Base-by-base conservation (phyloP, 2,888 invertebrate genomes). In the Leptopilina drosophilae region DNA sequence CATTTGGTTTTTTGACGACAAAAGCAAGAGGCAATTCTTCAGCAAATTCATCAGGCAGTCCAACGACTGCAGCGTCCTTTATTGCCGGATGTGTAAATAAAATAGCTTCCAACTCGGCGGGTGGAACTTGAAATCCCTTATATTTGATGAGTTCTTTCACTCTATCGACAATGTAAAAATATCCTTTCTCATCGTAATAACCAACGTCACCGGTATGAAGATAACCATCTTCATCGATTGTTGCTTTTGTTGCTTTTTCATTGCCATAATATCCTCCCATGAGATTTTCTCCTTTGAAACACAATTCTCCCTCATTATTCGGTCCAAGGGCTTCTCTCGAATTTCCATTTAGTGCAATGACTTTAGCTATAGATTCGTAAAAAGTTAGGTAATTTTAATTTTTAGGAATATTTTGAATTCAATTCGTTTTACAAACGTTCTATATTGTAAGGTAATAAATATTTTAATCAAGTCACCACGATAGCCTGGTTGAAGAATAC, bases 61-160 rank as follows among this genome's bases (percentile, higher is more conserved):
- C 98, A 87, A 97, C 94, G 59, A 98, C 98, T 59, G 96, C 97
- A 26, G 94, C 95, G 88, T 98, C 97, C 78, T 94, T 93, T 76
- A 98, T 94, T 78, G 94, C 94, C 0, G 94, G 93, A 92, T 96
- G 94, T 56, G 94, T 94, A 77, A 97, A 92, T 64, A 98, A 91
- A 75, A 98, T 87, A 20, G 95, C 95, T 91, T 98, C 98, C 62
- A 98, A 91, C 92, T 98, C 98, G 0, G 97, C 97, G 2, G 98
- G 98, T 0, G 97, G 95, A 62, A 96, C 96, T 94, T 96, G 95
- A 87, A 95, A 96, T 64, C 95, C 97, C 91, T 98, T 97, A 88
- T 97, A 97, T 91, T 98, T 98, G 87, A 98, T 98, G 46, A 98
- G 94, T 89, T 98, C 97, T 90, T 98, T 98, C 20, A 97, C 92